Evolutionary conservation across 2,888 invertebrate species (phyloP).

Genomic region (Troglohyphantes excavatus): DNA sequence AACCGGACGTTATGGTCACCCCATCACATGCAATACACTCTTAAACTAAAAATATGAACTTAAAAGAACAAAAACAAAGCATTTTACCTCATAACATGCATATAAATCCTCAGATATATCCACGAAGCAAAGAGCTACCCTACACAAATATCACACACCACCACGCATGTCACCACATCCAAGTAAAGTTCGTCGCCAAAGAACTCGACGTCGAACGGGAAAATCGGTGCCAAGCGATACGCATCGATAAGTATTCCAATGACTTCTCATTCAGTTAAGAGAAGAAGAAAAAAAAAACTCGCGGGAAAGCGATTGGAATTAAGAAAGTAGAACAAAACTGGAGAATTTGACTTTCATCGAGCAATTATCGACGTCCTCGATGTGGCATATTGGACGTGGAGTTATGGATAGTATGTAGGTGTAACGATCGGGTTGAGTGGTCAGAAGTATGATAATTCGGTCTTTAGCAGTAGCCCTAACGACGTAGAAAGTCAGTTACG

Average conservation of each 20-base stretch:
- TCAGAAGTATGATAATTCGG: not conserved
- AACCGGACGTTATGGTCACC: no score
- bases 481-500: no score
- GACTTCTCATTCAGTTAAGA: not conserved
- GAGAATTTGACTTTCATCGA: not conserved
- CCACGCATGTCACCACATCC: not conserved
- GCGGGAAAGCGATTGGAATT: conserved; percentile 38
- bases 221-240: conserved; percentile 66
- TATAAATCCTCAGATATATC: not conserved
- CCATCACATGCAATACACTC: no score
- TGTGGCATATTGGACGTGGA: conserved; percentile 16
- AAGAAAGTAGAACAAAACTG: conserved; percentile 44
- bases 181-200: not conserved
- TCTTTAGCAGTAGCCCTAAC: no score
- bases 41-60: no score
- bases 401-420: conserved; percentile 23
- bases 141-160: not conserved
- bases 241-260: conserved; percentile 24
- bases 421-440: conserved; percentile 11
- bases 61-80: no score
- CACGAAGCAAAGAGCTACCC: not conserved
- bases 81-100: conserved; percentile 14
- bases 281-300: conserved; percentile 21
- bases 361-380: conserved; percentile 51
- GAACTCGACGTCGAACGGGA: not conserved